Conservation (phyloP, 2,888 invertebrate genomes). For the Zelleria hepariella region DNA sequence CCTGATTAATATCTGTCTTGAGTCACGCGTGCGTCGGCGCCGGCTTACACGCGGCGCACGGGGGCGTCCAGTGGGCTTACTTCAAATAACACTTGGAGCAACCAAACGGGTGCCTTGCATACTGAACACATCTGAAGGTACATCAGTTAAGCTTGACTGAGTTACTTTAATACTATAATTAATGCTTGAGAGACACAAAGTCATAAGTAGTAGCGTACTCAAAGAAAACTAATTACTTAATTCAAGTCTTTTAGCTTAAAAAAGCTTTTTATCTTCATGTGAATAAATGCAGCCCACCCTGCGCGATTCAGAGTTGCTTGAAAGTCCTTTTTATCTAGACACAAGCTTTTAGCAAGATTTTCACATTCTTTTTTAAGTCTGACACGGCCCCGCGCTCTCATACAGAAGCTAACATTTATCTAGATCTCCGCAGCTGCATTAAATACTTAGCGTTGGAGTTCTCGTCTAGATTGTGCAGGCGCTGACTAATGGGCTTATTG, state of each 20-base stretch:
- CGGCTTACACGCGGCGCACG: background rate
- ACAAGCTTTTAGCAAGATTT: background rate
- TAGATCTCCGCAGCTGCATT: background rate
- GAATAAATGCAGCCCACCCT: background rate
- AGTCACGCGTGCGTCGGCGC: background rate
- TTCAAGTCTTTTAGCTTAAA: background rate
- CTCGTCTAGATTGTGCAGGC: too few relatives aligned
- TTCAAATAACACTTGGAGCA: background rate
- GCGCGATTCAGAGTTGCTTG: too few relatives aligned
- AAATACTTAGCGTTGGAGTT: too few relatives aligned
- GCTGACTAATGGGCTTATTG: background rate
- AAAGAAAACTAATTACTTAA: background rate
- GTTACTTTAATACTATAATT: background rate
- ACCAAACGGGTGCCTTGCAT: background rate
- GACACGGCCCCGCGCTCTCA: background rate
- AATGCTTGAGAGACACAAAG: background rate
- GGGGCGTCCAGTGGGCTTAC: background rate
- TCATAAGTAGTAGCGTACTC: background rate
- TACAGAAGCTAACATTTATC: background rate
- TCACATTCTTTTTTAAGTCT: background rate
- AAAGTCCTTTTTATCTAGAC: background rate
- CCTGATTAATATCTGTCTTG: background rate
- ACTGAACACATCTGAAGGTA: background rate
- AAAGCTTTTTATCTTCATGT: background rate
- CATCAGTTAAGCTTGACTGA: background rate